phyloP scores from a whole-genome alignment of 1,140 invertebrate species.

The Lysiphlebus fabarum region DNA sequence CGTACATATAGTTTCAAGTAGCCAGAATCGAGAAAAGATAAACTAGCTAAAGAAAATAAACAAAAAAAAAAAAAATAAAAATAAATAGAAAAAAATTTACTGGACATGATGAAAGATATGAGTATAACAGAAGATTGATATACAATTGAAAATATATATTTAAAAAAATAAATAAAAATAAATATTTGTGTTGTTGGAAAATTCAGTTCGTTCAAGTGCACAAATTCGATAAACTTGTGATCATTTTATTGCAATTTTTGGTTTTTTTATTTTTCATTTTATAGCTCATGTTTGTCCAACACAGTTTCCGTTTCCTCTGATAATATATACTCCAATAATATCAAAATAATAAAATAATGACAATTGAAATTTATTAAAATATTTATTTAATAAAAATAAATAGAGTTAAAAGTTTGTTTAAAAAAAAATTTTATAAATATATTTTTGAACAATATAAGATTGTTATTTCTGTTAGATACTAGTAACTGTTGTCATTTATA shows the following conservation, averaged over 20 bases:
- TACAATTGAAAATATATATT: background rate
- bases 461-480: too few relatives aligned
- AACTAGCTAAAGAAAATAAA: constrained; percentile 42
- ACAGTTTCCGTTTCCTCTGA: constrained; percentile 40
- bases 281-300: constrained; percentile 29
- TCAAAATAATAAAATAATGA: too few relatives aligned
- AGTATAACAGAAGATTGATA: too few relatives aligned
- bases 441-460: too few relatives aligned
- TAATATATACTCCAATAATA: constrained; percentile 16
- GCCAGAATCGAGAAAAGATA: constrained; percentile 18
- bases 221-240: constrained; percentile 48
- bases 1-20: constrained; percentile 19
- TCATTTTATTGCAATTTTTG: background rate
- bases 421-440: too few relatives aligned
- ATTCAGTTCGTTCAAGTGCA: constrained; percentile 42
- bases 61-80: background rate
- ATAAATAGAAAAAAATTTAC: constrained; percentile 24
- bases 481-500: too few relatives aligned
- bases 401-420: too few relatives aligned
- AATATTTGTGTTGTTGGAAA: constrained; percentile 42
- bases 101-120: constrained; percentile 5
- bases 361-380: too few relatives aligned
- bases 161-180: constrained; percentile 33
- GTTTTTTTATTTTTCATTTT: background rate
- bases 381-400: too few relatives aligned